Conservation (phyloP, 2,888 invertebrate genomes). For the Bhutanitis thaidina region DNA sequence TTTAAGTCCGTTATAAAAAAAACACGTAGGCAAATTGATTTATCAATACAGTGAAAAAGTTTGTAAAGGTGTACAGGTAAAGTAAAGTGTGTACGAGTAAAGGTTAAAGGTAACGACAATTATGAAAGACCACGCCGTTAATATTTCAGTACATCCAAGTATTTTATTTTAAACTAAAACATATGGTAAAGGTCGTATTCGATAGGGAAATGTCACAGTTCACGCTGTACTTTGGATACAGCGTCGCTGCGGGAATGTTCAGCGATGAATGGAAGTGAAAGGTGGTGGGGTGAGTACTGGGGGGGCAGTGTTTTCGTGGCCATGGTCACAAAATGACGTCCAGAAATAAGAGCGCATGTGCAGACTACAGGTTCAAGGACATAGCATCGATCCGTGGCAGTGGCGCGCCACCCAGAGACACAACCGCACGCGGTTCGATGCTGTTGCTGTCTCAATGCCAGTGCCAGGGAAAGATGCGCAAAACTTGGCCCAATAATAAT, state of each 20-base stretch:
- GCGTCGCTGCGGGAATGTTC: conserved; percentile 50
- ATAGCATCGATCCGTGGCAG: conserved; percentile 60
- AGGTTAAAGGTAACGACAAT: too few relatives aligned
- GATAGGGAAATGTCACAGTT: too few relatives aligned
- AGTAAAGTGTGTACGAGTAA: too few relatives aligned
- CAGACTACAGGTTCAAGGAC: conserved; percentile 65
- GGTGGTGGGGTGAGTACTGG: conserved; percentile 25
- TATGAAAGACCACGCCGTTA: too few relatives aligned
- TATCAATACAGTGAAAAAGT: too few relatives aligned
- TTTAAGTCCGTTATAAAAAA: too few relatives aligned
- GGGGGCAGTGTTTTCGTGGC: conserved; percentile 53
- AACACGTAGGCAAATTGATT: too few relatives aligned
- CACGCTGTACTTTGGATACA: conserved; percentile 22
- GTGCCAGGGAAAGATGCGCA: conserved; percentile 44
- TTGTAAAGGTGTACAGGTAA: too few relatives aligned
- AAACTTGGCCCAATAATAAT: too few relatives aligned
- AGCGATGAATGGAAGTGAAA: conserved; percentile 21
- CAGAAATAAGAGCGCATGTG: conserved; percentile 58
- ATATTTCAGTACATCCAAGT: too few relatives aligned
- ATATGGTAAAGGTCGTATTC: too few relatives aligned
- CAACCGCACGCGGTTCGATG: conserved; percentile 60
- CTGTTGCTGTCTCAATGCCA: conserved; percentile 49
- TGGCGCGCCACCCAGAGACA: conserved; percentile 49
- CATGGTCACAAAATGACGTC: conserved; percentile 71
- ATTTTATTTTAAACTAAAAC: too few relatives aligned